These are phyloP conservation scores for Misgurnus anguillicaudatus DNA, from an alignment of 2,113 vertebrate species.

Conservation along the genomic window DNA sequence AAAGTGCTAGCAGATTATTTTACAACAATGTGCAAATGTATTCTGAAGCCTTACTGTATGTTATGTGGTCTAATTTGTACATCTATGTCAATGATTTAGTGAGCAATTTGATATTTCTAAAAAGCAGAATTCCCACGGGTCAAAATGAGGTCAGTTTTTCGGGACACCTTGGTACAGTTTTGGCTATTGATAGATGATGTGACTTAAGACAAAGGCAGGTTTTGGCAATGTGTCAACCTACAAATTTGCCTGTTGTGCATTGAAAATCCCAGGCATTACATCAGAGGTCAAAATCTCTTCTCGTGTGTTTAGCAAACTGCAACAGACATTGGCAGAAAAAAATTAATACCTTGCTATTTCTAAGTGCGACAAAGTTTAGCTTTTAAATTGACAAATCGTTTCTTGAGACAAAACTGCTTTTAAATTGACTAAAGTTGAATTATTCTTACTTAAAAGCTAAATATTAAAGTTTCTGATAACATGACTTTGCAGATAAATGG, in stretches of 20 bases:
- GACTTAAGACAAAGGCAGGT: conserved; percentile 75
- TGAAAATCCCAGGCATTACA: background rate
- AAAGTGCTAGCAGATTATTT: conserved; percentile 69
- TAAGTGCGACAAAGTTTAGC: background rate
- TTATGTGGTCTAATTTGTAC: conserved; percentile 55
- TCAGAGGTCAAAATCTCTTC: background rate
- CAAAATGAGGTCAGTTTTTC: conserved; percentile 7
- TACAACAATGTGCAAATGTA: conserved; percentile 72
- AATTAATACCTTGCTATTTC: background rate
- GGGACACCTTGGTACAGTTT: conserved; percentile 33
- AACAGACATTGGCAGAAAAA: conserved; percentile 19
- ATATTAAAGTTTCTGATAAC: too few species aligned
- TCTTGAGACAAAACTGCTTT: background rate
- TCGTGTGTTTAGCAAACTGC: background rate
- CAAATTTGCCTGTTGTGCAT: background rate
- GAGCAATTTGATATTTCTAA: conserved; percentile 12
- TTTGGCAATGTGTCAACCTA: conserved; percentile 55
- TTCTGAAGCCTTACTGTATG: conserved; percentile 44
- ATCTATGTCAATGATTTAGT: conserved; percentile 44
- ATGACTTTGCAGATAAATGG: too few species aligned
- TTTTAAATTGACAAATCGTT: background rate
- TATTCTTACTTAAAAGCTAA: background rate
- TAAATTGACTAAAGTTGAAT: too few species aligned
- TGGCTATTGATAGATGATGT: conserved; percentile 56
- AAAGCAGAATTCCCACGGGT: conserved; percentile 67